Conservation (phyloP, 64 coral and sea anemone genomes). For the Pocillopora damicornis region DNA sequence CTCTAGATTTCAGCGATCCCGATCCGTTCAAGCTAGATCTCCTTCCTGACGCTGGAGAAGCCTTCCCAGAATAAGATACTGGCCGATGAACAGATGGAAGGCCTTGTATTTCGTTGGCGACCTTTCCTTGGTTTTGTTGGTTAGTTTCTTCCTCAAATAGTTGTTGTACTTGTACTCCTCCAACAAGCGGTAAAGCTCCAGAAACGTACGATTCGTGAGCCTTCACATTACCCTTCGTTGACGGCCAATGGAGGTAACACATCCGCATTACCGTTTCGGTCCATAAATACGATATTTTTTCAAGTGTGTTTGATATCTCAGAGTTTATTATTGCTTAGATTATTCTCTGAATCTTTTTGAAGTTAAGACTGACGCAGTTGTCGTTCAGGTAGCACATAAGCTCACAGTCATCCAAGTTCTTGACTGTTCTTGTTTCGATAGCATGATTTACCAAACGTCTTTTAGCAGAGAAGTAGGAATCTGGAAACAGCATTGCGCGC, state of each 20-base stretch:
- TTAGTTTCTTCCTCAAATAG: slow-evolving; percentile 99
- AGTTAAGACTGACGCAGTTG: no score
- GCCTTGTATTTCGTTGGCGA: slow-evolving; percentile 73
- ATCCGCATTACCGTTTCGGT: slow-evolving; percentile 78
- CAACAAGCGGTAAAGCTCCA: slow-evolving; percentile 68
- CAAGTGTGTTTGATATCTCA: no score
- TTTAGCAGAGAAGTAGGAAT: no score
- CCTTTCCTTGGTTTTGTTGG: slow-evolving; percentile 76
- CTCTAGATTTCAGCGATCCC: slow-evolving; percentile 73
- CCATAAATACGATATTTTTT: slow-evolving; percentile 20
- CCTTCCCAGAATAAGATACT: slow-evolving; percentile 52
- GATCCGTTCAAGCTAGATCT: slow-evolving; percentile 70
- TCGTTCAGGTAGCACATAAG: no score
- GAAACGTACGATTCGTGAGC: slow-evolving; percentile 39
- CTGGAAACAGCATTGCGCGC: no score
- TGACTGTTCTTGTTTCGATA: no score
- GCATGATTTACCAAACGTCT: no score
- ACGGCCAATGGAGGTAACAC: slow-evolving; percentile 87
- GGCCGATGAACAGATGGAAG: slow-evolving; percentile 79
- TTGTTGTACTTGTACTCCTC: slow-evolving; percentile 92
- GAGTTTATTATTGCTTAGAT: no score
- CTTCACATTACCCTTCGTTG: slow-evolving; percentile 85
- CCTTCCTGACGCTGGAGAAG: slow-evolving; percentile 60
- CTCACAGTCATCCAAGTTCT: no score
- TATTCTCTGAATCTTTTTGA: no score